Evolutionary conservation across 2,888 invertebrate species (phyloP).

Genomic region (Hemithea aestivaria): DNA sequence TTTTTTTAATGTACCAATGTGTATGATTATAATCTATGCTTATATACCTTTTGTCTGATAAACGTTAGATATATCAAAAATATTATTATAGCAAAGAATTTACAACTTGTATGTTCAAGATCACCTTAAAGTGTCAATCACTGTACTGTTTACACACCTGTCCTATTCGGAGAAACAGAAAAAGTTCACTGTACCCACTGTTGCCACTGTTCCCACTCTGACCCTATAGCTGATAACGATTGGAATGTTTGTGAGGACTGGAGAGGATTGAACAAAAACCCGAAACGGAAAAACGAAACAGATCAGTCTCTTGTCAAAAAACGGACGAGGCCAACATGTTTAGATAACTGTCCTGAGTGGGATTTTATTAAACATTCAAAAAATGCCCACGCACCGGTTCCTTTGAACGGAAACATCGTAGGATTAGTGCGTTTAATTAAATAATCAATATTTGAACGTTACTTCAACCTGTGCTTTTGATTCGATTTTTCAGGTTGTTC

Average conservation of each 20-base stretch:
- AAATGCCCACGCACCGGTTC: background rate
- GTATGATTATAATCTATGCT: slow-evolving; percentile 23
- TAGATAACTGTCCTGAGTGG: background rate
- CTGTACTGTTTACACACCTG: too few relatives aligned
- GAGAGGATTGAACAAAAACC: background rate
- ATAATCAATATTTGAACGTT: background rate
- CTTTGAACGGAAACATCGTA: background rate
- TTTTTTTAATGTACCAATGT: slow-evolving; percentile 19
- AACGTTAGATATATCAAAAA: slow-evolving; percentile 23
- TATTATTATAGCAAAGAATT: slow-evolving; percentile 22
- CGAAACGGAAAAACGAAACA: too few relatives aligned
- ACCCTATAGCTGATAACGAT: background rate
- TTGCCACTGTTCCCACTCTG: too few relatives aligned
- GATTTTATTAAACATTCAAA: background rate
- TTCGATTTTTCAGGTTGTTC: background rate
- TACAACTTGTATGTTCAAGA: slow-evolving; percentile 15
- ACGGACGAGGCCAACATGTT: background rate
- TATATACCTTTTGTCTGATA: slow-evolving; percentile 18
- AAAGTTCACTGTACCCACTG: too few relatives aligned
- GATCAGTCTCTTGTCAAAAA: too few relatives aligned
- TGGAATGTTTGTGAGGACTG: background rate
- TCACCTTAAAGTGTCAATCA: too few relatives aligned
- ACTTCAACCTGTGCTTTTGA: background rate
- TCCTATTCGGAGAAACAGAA: too few relatives aligned
- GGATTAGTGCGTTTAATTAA: background rate